phyloP scores from a whole-genome alignment of 2,797 vertebrate species.

The Microtus agrestis region DNA sequence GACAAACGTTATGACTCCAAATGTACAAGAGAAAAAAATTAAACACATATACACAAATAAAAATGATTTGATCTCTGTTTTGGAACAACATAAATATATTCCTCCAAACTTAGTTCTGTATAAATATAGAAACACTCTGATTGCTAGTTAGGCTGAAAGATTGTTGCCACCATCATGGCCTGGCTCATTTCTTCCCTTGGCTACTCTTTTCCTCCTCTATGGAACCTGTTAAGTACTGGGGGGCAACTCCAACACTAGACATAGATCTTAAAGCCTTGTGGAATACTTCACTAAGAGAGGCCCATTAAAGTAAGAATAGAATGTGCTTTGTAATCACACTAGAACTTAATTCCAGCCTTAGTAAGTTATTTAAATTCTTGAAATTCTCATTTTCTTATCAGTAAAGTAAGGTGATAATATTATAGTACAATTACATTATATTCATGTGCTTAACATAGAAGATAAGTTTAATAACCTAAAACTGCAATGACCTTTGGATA shows the following conservation, averaged over 20 bases:
- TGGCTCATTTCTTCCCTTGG: background rate
- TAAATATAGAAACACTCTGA: background rate
- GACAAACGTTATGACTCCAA: background rate
- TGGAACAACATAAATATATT: background rate
- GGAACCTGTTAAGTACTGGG: background rate
- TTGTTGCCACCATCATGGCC: background rate
- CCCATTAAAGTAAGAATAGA: background rate
- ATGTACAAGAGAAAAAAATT: background rate
- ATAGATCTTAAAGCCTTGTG: background rate
- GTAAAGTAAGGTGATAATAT: background rate
- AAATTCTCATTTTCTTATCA: slow-evolving; percentile 17
- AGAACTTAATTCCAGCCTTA: background rate
- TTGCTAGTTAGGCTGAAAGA: background rate
- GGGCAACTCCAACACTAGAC: background rate
- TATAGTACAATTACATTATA: background rate
- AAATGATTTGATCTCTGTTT: background rate
- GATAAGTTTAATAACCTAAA: slow-evolving; percentile 15
- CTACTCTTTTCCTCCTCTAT: background rate
- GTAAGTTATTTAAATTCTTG: background rate
- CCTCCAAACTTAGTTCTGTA: background rate
- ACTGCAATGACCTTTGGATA: background rate
- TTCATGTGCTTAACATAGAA: slow-evolving; percentile 32
- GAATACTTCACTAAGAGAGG: background rate
- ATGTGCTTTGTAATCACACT: slow-evolving; percentile 13
- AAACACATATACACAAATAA: background rate